phyloP scores from a whole-genome alignment of 2,797 vertebrate genomes.

The Melanogrammus aeglefinus region DNA sequence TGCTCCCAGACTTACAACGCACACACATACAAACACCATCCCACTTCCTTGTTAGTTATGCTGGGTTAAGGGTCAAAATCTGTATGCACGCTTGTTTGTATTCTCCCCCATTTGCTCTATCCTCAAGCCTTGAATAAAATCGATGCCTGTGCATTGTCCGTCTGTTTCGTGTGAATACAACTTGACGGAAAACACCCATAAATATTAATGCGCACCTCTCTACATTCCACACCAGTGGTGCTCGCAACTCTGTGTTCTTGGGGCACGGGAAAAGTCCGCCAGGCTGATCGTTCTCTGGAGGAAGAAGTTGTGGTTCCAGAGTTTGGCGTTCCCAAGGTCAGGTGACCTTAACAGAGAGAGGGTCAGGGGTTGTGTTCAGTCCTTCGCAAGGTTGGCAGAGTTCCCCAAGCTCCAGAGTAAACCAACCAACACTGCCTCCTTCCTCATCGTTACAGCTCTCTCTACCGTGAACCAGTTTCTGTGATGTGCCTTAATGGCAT shows the following conservation, averaged over 20 bases:
- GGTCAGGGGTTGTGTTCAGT: background rate
- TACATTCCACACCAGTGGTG: no score
- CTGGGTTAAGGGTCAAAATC: conserved; percentile 29
- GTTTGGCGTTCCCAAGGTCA: background rate
- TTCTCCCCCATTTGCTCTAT: background rate
- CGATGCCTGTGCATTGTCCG: conserved; percentile 6
- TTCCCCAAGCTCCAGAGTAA: background rate
- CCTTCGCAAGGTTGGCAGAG: background rate
- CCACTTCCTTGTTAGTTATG: conserved; percentile 10
- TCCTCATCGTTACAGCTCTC: background rate
- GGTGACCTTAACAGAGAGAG: background rate
- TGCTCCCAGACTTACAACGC: background rate
- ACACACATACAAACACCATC: background rate
- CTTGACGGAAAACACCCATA: background rate
- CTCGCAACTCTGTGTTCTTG: background rate
- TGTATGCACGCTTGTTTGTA: conserved; percentile 9
- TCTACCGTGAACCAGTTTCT: background rate
- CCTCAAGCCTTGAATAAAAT: conserved; percentile 12
- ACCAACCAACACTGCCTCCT: background rate
- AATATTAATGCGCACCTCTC: background rate
- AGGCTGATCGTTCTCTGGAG: background rate
- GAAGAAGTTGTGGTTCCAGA: background rate
- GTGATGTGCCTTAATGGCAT: background rate
- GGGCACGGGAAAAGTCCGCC: background rate
- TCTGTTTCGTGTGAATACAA: background rate